Conservation (phyloP, 1,140 invertebrate species). For the Ptiloglossa arizonensis region DNA sequence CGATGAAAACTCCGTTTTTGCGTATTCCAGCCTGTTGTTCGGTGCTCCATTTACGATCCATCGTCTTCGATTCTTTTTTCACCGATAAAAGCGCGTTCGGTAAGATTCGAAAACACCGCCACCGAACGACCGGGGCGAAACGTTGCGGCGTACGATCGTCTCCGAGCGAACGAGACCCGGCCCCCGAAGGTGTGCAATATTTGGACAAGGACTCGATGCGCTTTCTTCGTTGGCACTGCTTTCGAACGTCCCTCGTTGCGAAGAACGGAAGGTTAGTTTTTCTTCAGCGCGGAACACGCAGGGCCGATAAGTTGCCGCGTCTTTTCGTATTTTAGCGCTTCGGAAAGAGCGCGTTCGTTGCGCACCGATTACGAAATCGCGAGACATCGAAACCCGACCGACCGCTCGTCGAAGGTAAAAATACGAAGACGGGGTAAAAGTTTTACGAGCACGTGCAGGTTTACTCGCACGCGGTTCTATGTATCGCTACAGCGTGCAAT, state of each 20-base stretch:
- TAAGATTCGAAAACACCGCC: conserved; percentile 27
- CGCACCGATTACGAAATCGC: neutral
- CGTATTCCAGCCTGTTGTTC: conserved; percentile 51
- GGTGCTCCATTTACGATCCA: conserved; percentile 50
- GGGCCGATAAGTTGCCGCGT: neutral
- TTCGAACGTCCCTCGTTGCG: conserved; percentile 3
- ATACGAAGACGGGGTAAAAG: too few species aligned
- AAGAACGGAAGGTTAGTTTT: conserved; percentile 13
- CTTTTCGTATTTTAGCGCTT: neutral
- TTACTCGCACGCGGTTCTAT: too few species aligned
- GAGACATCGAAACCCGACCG: neutral
- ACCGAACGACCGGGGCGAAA: conserved; percentile 44
- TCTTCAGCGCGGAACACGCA: neutral
- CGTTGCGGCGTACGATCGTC: conserved; percentile 32
- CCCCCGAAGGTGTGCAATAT: conserved; percentile 38
- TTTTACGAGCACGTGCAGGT: too few species aligned
- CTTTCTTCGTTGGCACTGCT: neutral
- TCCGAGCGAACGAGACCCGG: conserved; percentile 43
- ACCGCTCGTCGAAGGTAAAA: too few species aligned
- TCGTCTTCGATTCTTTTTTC: conserved; percentile 53
- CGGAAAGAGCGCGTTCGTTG: neutral
- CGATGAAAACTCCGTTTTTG: conserved; percentile 37
- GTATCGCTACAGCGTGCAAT: too few species aligned
- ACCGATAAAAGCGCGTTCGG: conserved; percentile 44
- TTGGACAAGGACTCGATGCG: conserved; percentile 33